Conservation (phyloP, 2,113 vertebrate species). For the Formicarius rufipectus region DNA sequence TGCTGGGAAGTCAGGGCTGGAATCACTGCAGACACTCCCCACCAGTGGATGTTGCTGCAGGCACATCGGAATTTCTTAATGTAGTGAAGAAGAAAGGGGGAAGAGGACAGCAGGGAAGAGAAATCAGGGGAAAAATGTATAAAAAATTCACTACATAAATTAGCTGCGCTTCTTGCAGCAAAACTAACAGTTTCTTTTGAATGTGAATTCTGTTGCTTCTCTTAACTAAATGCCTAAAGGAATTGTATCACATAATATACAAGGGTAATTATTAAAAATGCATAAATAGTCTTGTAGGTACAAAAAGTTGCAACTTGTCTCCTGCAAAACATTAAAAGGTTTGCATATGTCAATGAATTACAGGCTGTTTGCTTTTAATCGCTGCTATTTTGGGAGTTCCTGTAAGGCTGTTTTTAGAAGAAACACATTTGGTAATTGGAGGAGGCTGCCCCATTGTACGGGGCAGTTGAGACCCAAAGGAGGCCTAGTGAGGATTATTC, state of each 20-base stretch:
- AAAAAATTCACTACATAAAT: constrained; percentile 76
- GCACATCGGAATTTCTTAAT: constrained; percentile 71
- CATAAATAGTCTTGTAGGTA: constrained; percentile 69
- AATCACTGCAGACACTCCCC: constrained; percentile 30
- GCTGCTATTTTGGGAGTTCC: constrained; percentile 77
- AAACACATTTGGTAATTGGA: constrained; percentile 73
- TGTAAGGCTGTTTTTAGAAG: constrained; percentile 74
- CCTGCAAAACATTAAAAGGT: constrained; percentile 73
- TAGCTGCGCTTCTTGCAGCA: constrained; percentile 62
- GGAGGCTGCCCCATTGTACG: constrained; percentile 72
- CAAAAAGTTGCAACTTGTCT: constrained; percentile 68
- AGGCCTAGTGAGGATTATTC: constrained; percentile 72
- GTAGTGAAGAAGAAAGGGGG: constrained; percentile 63
- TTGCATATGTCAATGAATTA: constrained; percentile 74
- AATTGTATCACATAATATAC: constrained; percentile 63
- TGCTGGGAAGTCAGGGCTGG: not conserved
- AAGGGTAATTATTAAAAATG: constrained; percentile 75
- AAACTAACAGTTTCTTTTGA: constrained; percentile 72
- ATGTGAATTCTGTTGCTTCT: constrained; percentile 52
- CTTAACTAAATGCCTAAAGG: constrained; percentile 69
- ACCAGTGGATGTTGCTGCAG: constrained; percentile 68
- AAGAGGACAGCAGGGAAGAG: constrained; percentile 71
- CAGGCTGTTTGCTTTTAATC: constrained; percentile 74
- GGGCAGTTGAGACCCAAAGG: constrained; percentile 75
- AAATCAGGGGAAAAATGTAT: constrained; percentile 57